Evolutionary conservation across 2,797 vertebrate genomes (phyloP), one percentile per base, ranked within the genome.

Genomic region (Acomys russatus): DNA sequence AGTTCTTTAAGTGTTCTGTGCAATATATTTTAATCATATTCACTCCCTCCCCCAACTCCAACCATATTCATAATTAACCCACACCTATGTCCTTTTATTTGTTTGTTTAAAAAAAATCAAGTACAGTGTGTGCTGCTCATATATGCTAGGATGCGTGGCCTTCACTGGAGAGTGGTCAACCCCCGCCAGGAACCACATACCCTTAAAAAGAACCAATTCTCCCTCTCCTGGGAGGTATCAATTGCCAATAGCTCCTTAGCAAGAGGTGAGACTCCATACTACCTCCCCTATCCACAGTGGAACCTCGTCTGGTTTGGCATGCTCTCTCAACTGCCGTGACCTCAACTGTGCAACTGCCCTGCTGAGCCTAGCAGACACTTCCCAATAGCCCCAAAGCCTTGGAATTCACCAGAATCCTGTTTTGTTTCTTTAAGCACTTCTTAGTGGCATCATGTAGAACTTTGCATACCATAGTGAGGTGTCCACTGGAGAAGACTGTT

Each of bases 361-460:
- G 28, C 33, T 44, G 44, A 44, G 44, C 22, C 38, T 66, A 51
- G 63, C 66, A 84, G 17, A 68, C 38, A 64, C 63, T 66, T 84
- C 38, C 35, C 35, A 49, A 84, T 82, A 25, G 51, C 73, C 88
- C 73, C 88, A 78, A 92, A 90, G 85, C 64, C 84, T 83, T 94
- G 68, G 64, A 86, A 95, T 74, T 77, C 20, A 68, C 38, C 92
- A 92, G 49, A 95, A 77, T 76, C 12, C 70, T 73, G 49, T 56
- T 83, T 4, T 4, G 22, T 38, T 44, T 89, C 95, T 91, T 56
- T 35, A 92, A 90, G n/a, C 30, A 74, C 38, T 92, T 18, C 12
- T 90, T 94, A 88, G 12, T 71, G 30, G 35, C 30, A 84, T 12
- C 73, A 35, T 71, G 49, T 63, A 68, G 22, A 56, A 25, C 9